Base-by-base conservation (phyloP, 37 sponge, comb jelly and placozoan species). In the Spongia lamella region DNA sequence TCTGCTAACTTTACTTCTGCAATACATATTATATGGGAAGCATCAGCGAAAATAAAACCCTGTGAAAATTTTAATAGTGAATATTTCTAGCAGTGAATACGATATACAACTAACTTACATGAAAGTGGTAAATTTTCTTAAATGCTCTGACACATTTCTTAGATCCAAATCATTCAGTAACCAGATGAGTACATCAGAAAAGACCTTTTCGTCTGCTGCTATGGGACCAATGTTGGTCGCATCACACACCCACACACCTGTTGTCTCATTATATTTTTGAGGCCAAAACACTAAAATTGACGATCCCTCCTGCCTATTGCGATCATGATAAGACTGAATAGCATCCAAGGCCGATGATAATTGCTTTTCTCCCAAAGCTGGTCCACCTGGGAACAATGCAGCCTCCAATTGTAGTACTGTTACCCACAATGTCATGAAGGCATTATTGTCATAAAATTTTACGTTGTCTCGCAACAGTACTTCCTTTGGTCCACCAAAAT, bases 351-450 rank as follows among this genome's bases (percentile, higher is more conserved):
- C 76, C 5, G 56, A 2, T 22, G 29, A 32, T 14, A 83, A 53
- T 53, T 83, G 84, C 4, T 68, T 49, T 21, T 75, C 77, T 27
- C 47, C 47, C 47, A 43, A 5, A 43, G 5, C 47, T 43, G 76
- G 75, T 14, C 40, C 53, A 0, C 24, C n/a, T 30, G 38, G 22
- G 51, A 76, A 75, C 19, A 53, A n/a, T 19, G 66, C 55, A 7
- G 70, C 58, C 38, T 83, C 84, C 25, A 83, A 63, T 15, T 75
- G 54, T 9, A 75, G 75, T 17, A 69, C 51, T 11, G 53, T 83
- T 33, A 67, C 49, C 84, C 76, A 83, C 26, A 75, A 26, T 57
- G 84, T 83, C 31, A 83, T 76, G 43, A 83, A 83, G 7, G 70
- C 68, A 68, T 83, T 83, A 62, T 75, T 38, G 69, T 83, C 84